Percentiles rank a stretch among this genome's conserved stretches.
Conservation (phyloP, 2,113 vertebrate species). For the Hippocampus abdominalis region DNA sequence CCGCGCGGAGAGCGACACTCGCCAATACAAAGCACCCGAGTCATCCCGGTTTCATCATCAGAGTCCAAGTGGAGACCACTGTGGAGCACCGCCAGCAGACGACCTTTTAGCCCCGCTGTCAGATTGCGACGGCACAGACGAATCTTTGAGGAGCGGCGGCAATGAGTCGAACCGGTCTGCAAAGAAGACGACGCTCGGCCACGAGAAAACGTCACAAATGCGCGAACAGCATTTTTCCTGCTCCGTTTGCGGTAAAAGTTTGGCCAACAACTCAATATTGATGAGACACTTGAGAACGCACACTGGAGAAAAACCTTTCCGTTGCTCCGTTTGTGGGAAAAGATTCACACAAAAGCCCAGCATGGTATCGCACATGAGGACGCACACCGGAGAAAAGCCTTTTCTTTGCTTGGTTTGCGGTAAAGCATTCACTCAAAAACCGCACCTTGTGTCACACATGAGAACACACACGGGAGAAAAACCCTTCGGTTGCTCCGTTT, state of each 20-base stretch:
- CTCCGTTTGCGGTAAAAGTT: background rate
- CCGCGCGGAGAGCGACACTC: background rate
- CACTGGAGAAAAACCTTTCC: constrained; percentile 2
- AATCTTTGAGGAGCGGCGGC: background rate
- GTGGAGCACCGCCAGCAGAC: background rate
- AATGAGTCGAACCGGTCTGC: background rate
- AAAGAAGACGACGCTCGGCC: background rate
- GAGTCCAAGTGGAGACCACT: background rate
- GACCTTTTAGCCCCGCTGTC: background rate
- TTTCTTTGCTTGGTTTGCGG: background rate
- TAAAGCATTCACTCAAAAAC: background rate
- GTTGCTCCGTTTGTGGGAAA: background rate
- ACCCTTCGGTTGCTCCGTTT: background rate
- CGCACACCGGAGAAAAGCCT: constrained; percentile 3
- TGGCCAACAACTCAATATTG: background rate
- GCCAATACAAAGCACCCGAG: background rate
- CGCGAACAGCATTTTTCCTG: background rate
- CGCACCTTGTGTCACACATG: background rate
- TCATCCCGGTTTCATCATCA: background rate
- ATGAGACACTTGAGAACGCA: background rate
- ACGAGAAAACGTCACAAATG: background rate
- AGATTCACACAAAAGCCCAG: background rate
- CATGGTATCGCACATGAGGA: background rate
- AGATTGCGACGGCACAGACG: background rate
- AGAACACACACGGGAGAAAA: background rate